Evolutionary conservation across 2,113 vertebrate species (phyloP).

Genomic region (Apus apus): DNA sequence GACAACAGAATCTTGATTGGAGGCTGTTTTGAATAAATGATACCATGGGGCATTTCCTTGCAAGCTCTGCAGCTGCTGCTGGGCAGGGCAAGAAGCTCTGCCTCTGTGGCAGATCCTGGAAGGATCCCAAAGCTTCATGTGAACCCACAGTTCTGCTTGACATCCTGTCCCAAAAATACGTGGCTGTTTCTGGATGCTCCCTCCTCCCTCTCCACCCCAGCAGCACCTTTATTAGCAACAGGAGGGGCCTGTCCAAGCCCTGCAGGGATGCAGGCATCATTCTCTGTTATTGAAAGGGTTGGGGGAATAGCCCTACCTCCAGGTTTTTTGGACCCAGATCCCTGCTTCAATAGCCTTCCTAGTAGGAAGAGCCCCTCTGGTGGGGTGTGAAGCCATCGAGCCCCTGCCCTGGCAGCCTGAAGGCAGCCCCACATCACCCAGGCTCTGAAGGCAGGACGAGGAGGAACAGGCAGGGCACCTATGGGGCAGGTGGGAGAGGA

Average conservation of each 20-base stretch:
- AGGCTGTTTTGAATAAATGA: background rate
- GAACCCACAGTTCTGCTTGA: background rate
- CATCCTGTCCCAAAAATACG: fast-evolving
- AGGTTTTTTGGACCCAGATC: background rate
- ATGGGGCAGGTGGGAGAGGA: background rate
- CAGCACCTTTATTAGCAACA: background rate
- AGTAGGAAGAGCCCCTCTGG: fast-evolving
- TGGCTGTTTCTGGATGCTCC: background rate
- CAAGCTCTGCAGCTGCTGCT: background rate
- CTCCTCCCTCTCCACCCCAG: background rate
- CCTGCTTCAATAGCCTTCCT: background rate
- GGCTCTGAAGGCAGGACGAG: background rate
- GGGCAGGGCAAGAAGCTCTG: background rate
- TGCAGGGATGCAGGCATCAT: background rate
- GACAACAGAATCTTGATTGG: background rate
- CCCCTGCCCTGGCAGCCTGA: background rate
- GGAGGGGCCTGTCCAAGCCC: background rate
- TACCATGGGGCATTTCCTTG: background rate
- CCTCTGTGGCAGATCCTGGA: background rate
- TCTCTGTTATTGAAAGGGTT: background rate
- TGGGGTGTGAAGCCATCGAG: background rate
- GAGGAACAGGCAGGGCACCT: fast-evolving
- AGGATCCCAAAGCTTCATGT: fast-evolving
- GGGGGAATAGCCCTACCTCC: background rate
- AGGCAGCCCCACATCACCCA: background rate